Percentiles rank a stretch among this genome's conserved stretches.
phyloP scores from a whole-genome alignment of 1,140 invertebrate genomes.

The Aradophagus sp. region DNA sequence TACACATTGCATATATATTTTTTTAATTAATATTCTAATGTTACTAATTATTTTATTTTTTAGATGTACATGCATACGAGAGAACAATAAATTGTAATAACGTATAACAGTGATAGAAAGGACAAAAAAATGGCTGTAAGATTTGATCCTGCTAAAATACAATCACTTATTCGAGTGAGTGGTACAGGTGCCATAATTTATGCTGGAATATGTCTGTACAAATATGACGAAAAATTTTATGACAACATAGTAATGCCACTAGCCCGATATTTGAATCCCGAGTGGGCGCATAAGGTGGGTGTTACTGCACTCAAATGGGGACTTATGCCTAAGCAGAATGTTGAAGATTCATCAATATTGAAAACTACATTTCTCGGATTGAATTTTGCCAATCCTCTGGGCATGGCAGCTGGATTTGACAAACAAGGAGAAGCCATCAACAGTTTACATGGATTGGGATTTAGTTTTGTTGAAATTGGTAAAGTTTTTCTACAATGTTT shows the following conservation, averaged over 20 bases:
- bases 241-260: conserved; percentile 82
- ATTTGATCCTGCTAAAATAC: conserved; percentile 57
- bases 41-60: too few relatives aligned
- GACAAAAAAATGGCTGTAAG: conserved; percentile 7
- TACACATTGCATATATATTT: too few relatives aligned
- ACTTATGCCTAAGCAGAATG: conserved; percentile 78
- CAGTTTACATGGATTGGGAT: conserved; percentile 89
- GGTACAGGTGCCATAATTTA: conserved; percentile 76
- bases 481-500: too few relatives aligned
- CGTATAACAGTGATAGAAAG: too few relatives aligned
- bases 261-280: conserved; percentile 81
- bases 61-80: too few relatives aligned
- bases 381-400: conserved; percentile 90
- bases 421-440: conserved; percentile 94
- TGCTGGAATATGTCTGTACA: conserved; percentile 79
- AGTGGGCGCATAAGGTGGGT: conserved; percentile 86
- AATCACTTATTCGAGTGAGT: conserved; percentile 65
- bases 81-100: too few relatives aligned
- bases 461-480: conserved; percentile 97
- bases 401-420: conserved; percentile 98
- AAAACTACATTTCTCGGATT: conserved; percentile 82
- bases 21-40: too few relatives aligned
- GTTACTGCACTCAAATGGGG: conserved; percentile 84
- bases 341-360: conserved; percentile 78
- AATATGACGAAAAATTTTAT: conserved; percentile 87